These are phyloP conservation scores for Salvelinus sp. DNA, from an alignment of 2,113 vertebrate species.

Conservation along the genomic window DNA sequence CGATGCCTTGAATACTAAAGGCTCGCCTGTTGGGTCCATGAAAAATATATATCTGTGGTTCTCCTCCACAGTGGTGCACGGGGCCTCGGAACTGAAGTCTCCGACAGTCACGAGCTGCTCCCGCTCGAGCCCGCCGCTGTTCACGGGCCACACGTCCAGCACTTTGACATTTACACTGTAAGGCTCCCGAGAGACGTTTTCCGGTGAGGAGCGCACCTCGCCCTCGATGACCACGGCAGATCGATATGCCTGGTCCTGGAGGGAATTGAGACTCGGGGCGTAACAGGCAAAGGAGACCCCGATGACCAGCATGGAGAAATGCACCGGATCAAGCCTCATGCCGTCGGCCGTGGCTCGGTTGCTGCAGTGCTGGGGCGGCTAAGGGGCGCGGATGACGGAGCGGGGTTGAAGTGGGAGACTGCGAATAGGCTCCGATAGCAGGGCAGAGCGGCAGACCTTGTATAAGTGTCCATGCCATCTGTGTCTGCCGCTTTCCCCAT, in stretches of 20 bases:
- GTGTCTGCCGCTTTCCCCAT: constrained; percentile 84
- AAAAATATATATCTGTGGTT: constrained; percentile 97
- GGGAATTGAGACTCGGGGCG: constrained; percentile 92
- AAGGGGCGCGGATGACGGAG: constrained; percentile 70
- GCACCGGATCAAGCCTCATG: constrained; percentile 95
- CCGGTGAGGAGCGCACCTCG: constrained; percentile 88
- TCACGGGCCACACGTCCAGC: constrained; percentile 92
- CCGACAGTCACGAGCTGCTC: constrained; percentile 96
- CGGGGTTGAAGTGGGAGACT: constrained; percentile 74
- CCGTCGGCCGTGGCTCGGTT: constrained; percentile 86
- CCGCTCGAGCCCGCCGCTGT: constrained; percentile 90
- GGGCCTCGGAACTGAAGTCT: constrained; percentile 85
- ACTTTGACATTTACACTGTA: constrained; percentile 91
- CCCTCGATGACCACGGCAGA: constrained; percentile 95
- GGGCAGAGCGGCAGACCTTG: constrained; percentile 86
- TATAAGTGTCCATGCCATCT: constrained; percentile 94
- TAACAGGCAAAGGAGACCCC: constrained; percentile 96
- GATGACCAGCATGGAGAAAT: constrained; percentile 95
- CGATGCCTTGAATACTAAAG: constrained; percentile 88
- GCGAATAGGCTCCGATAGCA: constrained; percentile 81
- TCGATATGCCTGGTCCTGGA: constrained; percentile 94
- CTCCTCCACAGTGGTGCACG: constrained; percentile 88
- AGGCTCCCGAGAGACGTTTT: constrained; percentile 84
- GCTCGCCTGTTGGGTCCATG: constrained; percentile 92
- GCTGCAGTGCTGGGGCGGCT: constrained; percentile 75